Evolutionary conservation across 2,113 vertebrate species (phyloP), one percentile per base, ranked within the genome.

Genomic region (Dipodomys ordii): DNA sequence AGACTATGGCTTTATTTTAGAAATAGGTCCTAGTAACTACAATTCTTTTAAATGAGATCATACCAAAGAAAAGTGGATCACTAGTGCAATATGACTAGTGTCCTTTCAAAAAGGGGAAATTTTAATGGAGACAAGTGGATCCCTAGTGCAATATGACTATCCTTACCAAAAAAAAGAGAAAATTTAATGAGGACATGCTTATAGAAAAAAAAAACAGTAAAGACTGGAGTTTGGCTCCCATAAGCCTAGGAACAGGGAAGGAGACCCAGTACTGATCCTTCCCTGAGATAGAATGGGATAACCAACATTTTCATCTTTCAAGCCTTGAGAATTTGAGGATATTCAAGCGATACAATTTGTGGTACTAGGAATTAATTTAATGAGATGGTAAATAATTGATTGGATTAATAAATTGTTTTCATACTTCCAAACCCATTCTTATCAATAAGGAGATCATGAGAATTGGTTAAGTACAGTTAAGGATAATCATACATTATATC

Each of bases 1-100:
- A 81, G 11, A 90, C 83, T 87, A 11, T 69, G n/a, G 32, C 7
- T n/a, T 78, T 88, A 82, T 76, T 76, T 90, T 92, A 23, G 32
- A 91, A 83, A 88, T 46, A 91, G 25, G 5, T 46, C 16, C 27
- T 67, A 57, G 60, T 62, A 22, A 16, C 35, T 27, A 30, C 10
- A 88, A 78, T 23, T 78, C 32, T 60, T 32, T 60, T 91, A 89
- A 1, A 87, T 13, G 9, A 73, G 28, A 25, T 30, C 60, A 74
- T 25, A 28, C 9, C 28, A 1, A 15, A 69, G 22, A 78, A 84
- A 19, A 1, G 3, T 82, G 62, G 13, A 35, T n/a, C 25, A 13
- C 53, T 80, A 62, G 60, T 39, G 9, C 27, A 57, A 22, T 62
- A 39, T 82, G 22, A 77, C 30, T 27, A 35, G 23, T 68, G 27